Percentiles rank a stretch among this genome's conserved stretches.
phyloP scores from a whole-genome alignment of 2,888 invertebrate species.

The Acronicta alni region DNA sequence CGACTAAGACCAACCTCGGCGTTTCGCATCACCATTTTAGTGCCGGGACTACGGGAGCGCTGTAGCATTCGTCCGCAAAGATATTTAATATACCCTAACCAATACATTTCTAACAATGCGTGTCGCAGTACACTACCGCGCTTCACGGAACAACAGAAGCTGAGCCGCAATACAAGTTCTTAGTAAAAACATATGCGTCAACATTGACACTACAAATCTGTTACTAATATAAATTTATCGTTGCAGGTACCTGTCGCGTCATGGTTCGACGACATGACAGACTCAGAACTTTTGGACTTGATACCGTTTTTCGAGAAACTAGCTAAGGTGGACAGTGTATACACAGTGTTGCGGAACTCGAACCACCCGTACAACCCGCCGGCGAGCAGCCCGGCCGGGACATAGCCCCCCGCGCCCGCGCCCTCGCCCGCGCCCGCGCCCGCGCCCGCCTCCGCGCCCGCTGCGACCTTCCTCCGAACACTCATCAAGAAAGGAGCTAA shows the following conservation, averaged over 20 bases:
- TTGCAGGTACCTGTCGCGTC: conserved; percentile 98
- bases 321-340: conserved; percentile 98
- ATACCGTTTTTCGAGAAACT: conserved; percentile 99
- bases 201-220: neutral
- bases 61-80: no score
- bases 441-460: conserved; percentile 43
- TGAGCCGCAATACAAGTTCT: no score
- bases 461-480: conserved; percentile 68
- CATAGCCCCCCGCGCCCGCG: conserved; percentile 71
- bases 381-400: conserved; percentile 82
- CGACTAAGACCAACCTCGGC: no score
- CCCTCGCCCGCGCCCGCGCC: conserved; percentile 46
- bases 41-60: no score
- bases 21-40: no score
- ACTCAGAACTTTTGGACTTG: conserved; percentile 98
- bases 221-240: conserved; percentile 24
- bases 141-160: no score
- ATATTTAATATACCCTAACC: no score
- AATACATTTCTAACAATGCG: no score
- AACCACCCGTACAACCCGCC: conserved; percentile 94
- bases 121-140: no score
- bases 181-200: no score
- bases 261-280: conserved; percentile 99
- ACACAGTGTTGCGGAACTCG: conserved; percentile 97
- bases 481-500: conserved; percentile 76